Percentiles rank a stretch among this genome's conserved stretches.
These are phyloP conservation scores for Enteromius thamalakanensis DNA, from an alignment of 2,797 vertebrate genomes.

Conservation along the genomic window DNA sequence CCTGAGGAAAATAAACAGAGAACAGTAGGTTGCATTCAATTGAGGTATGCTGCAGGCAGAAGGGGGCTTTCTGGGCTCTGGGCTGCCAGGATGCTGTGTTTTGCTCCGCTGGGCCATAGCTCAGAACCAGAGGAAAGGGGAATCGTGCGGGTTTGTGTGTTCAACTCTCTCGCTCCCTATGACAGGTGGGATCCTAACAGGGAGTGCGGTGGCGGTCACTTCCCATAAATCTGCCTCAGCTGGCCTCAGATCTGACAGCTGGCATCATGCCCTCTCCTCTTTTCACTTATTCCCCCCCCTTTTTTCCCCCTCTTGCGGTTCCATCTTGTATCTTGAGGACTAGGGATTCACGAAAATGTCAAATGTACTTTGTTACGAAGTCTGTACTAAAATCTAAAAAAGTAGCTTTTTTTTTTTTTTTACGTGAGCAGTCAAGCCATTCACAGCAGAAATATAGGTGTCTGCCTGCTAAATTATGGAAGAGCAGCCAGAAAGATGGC, in stretches of 20 bases:
- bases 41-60: slow-evolving; percentile 22
- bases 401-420: not conserved
- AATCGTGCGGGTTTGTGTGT: slow-evolving; percentile 55
- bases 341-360: not conserved
- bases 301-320: slow-evolving; percentile 41
- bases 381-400: not conserved
- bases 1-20: slow-evolving; percentile 64
- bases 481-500: not conserved
- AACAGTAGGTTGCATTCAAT: slow-evolving; percentile 23
- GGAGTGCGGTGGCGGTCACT: slow-evolving; percentile 72
- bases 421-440: not conserved
- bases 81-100: slow-evolving; percentile 57
- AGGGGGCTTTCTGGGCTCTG: slow-evolving; percentile 37
- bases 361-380: not conserved
- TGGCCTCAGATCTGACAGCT: slow-evolving; percentile 76
- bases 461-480: not conserved
- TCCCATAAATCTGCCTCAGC: slow-evolving; percentile 78
- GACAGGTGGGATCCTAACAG: slow-evolving; percentile 79
- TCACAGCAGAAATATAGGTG: not conserved
- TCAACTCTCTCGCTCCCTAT: slow-evolving; percentile 54
- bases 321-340: slow-evolving; percentile 39
- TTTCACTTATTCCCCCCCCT: slow-evolving; percentile 57
- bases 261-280: slow-evolving; percentile 73
- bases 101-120: slow-evolving; percentile 61
- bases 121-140: slow-evolving; percentile 65